A percentile compares a stretch with the other conserved stretches of the same genome.
Conservation (phyloP, 2,113 vertebrate species). For the Trogon surrucura region DNA sequence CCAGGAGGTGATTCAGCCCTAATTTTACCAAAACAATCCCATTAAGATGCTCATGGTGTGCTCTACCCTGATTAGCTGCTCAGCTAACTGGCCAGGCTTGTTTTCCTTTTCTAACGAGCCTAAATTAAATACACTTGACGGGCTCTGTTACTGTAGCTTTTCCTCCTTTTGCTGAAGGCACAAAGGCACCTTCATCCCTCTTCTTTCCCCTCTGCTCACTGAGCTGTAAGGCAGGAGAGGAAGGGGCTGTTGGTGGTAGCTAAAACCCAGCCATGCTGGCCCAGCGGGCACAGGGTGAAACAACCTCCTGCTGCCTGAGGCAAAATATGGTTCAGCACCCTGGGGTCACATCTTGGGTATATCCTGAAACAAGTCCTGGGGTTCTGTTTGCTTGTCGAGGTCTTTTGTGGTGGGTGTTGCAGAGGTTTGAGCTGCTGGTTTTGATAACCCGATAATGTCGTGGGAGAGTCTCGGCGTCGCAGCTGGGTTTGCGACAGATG, state of each 20-base stretch:
- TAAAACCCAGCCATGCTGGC: neutral
- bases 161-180: neutral
- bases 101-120: neutral
- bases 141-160: neutral
- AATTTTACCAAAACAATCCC: neutral
- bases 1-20: neutral
- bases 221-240: neutral
- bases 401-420: rapidly evolving
- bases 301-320: neutral
- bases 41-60: rapidly evolving
- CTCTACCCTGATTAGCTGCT: neutral
- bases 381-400: rapidly evolving
- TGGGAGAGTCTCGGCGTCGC: rapidly evolving
- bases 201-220: neutral
- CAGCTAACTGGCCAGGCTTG: neutral
- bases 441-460: rapidly evolving
- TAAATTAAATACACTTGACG: neutral
- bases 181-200: neutral
- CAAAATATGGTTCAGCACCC: neutral
- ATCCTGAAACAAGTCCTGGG: neutral
- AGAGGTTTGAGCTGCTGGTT: neutral
- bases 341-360: rapidly evolving
- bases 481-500: neutral
- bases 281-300: rapidly evolving
- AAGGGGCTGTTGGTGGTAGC: neutral